Base-by-base conservation (phyloP, 2,797 vertebrate species). In the Gymnoscopelus microlampas region DNA sequence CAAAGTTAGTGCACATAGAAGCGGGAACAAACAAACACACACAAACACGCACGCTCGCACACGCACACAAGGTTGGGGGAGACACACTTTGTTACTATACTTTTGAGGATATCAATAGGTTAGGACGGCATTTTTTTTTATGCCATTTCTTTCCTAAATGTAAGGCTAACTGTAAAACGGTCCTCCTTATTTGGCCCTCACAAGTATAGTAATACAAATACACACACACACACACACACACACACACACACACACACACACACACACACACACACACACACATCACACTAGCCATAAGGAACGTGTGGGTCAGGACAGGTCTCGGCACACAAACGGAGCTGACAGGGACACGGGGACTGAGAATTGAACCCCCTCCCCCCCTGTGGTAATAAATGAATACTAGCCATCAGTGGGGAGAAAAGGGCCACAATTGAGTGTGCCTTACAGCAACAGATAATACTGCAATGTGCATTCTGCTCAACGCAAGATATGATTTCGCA, bases 291-390 rank as follows among this genome's bases (percentile, higher is more conserved):
- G 14, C 32, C 15, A 7, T 12, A 44, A 44, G 51, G 49, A 53
- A 48, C 14, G 13, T 71, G 77, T 74, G 82, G 89, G 88, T 87
- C 84, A 68, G 74, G 71, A 80, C 75, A 53, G 65, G 71, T 83
- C 82, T 84, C 62, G 59, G 67, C 80, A 70, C 78, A 81, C 76
- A 86, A 77, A 90, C 66, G 74, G 81, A 86, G 80, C 77, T 75
- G 80, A 88, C 83, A 57, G 82, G 79, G 79, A 66, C 84, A 78
- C 56, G 6, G 5, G 74, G 60, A 32, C 71, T 58, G 59, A 60
- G 77, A 78, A 80, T 44, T 60, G 53, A 67, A 85, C 69, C 70
- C 15, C 19, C 19, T 44, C 67, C 70, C 50, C 64, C 60, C 48
- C 54, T 50, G 74, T 73, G 77, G 39, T 44, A 44, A 8, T 60